phyloP scores from a whole-genome alignment of 2,113 vertebrate genomes.

The Leptobrachium ailaonicum region DNA sequence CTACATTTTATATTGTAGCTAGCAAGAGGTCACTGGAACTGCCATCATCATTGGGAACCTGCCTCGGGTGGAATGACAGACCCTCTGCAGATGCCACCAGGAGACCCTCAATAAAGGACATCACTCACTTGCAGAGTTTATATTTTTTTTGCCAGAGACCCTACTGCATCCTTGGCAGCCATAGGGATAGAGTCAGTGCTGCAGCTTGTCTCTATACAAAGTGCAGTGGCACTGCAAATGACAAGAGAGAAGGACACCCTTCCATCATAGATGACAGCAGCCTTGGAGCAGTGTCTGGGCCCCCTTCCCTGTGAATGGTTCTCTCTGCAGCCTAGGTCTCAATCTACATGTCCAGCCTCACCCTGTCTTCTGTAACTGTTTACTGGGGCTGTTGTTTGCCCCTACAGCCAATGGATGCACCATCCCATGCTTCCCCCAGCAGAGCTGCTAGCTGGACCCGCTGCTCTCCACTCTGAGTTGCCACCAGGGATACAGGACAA shows the following conservation, averaged over 20 bases:
- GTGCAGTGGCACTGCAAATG: background rate
- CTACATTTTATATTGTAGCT: background rate
- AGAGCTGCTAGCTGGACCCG: constrained; percentile 20
- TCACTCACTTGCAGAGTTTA: background rate
- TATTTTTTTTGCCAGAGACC: background rate
- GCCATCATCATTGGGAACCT: background rate
- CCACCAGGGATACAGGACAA: background rate
- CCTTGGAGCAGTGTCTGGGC: background rate
- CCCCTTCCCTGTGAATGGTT: background rate
- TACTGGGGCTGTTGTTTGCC: constrained; percentile 23
- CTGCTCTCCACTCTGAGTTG: background rate
- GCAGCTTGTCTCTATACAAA: background rate
- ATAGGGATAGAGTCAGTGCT: background rate
- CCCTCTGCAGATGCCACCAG: background rate
- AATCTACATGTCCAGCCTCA: constrained; percentile 15
- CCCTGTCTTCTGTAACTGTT: background rate
- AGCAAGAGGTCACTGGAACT: background rate
- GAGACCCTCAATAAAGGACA: background rate
- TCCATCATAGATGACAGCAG: background rate
- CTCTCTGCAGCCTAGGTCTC: background rate
- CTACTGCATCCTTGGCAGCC: background rate
- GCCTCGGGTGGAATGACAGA: background rate
- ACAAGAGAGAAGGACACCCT: background rate
- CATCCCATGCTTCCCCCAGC: background rate
- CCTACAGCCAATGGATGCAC: constrained; percentile 11